These are phyloP conservation scores for Phalacrocorax aristotelis DNA, from an alignment of 2,113 vertebrate species.

Conservation along the genomic window DNA sequence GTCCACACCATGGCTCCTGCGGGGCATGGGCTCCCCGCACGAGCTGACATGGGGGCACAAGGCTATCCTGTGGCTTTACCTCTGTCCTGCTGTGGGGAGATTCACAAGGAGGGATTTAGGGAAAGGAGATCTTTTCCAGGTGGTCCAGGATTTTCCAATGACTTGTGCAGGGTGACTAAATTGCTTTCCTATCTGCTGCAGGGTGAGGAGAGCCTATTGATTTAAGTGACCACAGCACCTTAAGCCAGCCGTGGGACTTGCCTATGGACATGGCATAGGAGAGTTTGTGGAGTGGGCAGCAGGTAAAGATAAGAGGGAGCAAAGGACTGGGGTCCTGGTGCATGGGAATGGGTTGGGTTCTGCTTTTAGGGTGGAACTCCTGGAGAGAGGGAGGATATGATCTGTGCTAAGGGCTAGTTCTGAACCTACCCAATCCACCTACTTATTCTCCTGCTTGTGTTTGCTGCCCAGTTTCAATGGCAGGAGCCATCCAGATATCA, in stretches of 20 bases:
- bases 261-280: not conserved
- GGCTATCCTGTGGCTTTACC: not conserved
- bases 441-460: not conserved
- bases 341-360: not conserved
- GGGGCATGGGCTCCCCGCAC: fast-evolving
- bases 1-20: not conserved
- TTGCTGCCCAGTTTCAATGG: not conserved
- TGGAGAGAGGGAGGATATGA: not conserved
- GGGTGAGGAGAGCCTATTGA: not conserved
- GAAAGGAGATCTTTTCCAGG: not conserved
- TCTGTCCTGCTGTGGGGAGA: not conserved
- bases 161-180: not conserved
- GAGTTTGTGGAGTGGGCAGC: not conserved
- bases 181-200: fast-evolving
- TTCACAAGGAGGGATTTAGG: not conserved
- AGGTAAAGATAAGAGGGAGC: not conserved
- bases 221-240: not conserved
- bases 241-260: not conserved
- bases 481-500: not conserved
- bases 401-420: not conserved
- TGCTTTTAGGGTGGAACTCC: not conserved
- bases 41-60: not conserved
- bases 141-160: not conserved
- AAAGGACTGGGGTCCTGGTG: not conserved
- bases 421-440: not conserved